These are phyloP conservation scores for Scrobipalpa atriplicella DNA, from an alignment of 2,888 invertebrate genomes.

Conservation along the genomic window DNA sequence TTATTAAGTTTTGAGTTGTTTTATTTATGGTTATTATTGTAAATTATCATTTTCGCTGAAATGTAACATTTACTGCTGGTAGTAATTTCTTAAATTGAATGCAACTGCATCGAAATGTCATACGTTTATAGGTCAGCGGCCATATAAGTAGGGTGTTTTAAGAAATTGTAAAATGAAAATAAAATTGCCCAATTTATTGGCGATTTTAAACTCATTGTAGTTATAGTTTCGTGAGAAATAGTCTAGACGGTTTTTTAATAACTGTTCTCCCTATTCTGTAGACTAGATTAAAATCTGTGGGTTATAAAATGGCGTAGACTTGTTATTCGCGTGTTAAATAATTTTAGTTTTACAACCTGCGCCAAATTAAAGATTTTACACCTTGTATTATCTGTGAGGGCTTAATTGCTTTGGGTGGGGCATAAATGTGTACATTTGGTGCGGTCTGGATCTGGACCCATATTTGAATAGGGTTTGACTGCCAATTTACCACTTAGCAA, in stretches of 20 bases:
- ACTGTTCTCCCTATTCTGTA: neutral
- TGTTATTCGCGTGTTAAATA: conserved; percentile 56
- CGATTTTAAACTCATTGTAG: neutral
- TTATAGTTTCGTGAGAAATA: neutral
- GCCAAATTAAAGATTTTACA: conserved; percentile 71
- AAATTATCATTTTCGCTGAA: neutral
- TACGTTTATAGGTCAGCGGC: neutral
- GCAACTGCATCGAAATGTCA: neutral
- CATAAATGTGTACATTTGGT: conserved; percentile 27
- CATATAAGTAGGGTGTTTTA: neutral
- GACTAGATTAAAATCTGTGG: neutral
- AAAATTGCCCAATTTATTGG: neutral
- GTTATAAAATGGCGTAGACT: neutral
- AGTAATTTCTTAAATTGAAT: conserved; percentile 10
- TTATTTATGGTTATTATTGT: conserved; percentile 16
- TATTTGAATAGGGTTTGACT: neutral
- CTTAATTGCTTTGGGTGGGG: conserved; percentile 51
- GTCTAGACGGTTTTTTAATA: conserved; percentile 20
- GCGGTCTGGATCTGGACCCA: neutral
- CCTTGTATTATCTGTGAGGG: conserved; percentile 46
- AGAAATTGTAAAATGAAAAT: neutral
- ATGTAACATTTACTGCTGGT: neutral
- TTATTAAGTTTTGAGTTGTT: conserved; percentile 13
- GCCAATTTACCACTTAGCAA: too few species aligned
- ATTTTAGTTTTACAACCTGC: conserved; percentile 56